A percentile compares a stretch with the other conserved stretches of the same genome.
These are phyloP conservation scores for Drosophila mojavensis DNA, from an alignment of 1,140 invertebrate species.

Conservation along the genomic window DNA sequence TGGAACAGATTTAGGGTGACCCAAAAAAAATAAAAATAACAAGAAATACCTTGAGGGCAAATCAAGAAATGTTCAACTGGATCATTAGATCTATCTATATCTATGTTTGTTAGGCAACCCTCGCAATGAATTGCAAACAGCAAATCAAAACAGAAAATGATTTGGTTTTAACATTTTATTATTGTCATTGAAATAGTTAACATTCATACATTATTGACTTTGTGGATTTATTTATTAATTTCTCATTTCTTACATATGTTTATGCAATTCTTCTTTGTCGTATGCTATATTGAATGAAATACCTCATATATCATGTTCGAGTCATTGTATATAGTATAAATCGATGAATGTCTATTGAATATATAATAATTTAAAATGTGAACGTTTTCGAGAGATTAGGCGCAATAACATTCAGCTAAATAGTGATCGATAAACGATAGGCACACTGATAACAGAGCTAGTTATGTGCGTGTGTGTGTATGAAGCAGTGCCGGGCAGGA, in stretches of 20 bases:
- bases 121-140: neutral
- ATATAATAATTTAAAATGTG: neutral
- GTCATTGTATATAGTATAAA: neutral
- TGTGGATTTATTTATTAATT: conserved; percentile 43
- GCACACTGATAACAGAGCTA: conserved; percentile 14
- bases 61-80: no score
- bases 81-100: neutral
- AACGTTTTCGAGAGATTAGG: conserved; percentile 1
- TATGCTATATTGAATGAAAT: conserved; percentile 33
- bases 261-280: conserved; percentile 60
- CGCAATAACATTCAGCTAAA: conserved; percentile 9
- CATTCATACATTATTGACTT: conserved; percentile 64
- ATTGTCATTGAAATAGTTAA: conserved; percentile 82
- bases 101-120: no score
- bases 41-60: neutral
- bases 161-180: conserved; percentile 76
- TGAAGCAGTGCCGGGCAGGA: neutral
- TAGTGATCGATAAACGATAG: conserved; percentile 28
- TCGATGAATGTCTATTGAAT: conserved; percentile 10
- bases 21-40: neutral
- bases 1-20: neutral
- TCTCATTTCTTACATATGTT: conserved; percentile 54
- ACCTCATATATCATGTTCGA: conserved; percentile 32
- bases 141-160: neutral
- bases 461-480: neutral